Evolutionary conservation across 2,888 invertebrate species (phyloP).

Genomic region (Pammene fasciana): DNA sequence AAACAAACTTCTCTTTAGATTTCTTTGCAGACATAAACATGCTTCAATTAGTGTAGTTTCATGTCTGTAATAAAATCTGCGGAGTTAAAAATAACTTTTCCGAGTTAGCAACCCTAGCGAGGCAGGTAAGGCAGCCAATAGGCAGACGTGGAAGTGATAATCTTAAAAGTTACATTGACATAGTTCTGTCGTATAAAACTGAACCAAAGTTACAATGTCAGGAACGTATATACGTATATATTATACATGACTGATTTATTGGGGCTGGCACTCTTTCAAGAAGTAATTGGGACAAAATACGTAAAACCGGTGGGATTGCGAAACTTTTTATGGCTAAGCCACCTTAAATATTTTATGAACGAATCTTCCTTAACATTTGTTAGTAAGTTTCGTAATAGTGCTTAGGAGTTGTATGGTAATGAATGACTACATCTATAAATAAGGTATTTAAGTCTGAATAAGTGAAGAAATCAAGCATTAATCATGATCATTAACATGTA

Average conservation of each 20-base stretch:
- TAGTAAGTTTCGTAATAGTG: conserved; percentile 21
- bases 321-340: conserved; percentile 59
- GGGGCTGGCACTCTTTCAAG: conserved; percentile 73
- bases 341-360: conserved; percentile 47
- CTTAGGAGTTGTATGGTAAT: conserved; percentile 20
- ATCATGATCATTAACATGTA: neutral
- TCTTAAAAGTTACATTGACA: conserved; percentile 82
- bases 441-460: conserved; percentile 4
- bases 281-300: conserved; percentile 71
- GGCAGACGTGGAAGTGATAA: conserved; percentile 76
- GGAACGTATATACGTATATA: conserved; percentile 48
- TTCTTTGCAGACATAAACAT: conserved; percentile 22
- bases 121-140: conserved; percentile 64
- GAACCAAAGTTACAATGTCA: conserved; percentile 73
- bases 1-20: conserved; percentile 6
- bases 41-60: conserved; percentile 15
- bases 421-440: conserved; percentile 9
- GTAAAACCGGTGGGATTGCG: conserved; percentile 59
- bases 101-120: conserved; percentile 56
- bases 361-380: conserved; percentile 44
- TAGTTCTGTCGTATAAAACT: conserved; percentile 76
- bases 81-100: conserved; percentile 19
- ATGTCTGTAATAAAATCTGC: conserved; percentile 20
- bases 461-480: neutral
- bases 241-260: conserved; percentile 68